Evolutionary conservation across 2,797 vertebrate species (phyloP), one percentile per base, ranked within the genome.

Genomic region (Pelodytes ibericus): DNA sequence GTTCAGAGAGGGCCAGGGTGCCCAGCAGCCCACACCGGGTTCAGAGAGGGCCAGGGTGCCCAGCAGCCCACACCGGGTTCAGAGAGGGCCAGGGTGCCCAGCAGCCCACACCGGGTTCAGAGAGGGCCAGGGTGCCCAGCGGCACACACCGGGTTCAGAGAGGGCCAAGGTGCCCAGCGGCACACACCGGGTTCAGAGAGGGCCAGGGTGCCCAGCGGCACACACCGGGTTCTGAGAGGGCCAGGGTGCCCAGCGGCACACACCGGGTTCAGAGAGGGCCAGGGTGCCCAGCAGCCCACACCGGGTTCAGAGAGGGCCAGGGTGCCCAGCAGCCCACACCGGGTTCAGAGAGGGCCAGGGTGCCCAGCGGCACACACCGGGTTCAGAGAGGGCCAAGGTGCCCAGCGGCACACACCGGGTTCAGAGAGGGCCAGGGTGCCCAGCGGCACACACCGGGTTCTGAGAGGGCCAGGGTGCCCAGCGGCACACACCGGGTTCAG

Each of bases 351-450:
- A 89, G 83, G 85, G 83, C 87, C 87, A 81, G n/a, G 85, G 80
- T 47, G 83, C 88, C 87, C 84, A 86, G 82, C 41, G 69, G 84
- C 81, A 89, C 89, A 88, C 83, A 84, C 86, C 86, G 87, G 86
- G 85, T 84, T 83, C 81, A 81, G 81, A 86, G 78, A 85, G 81
- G 82, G 80, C 81, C n/a, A n/a, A n/a, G n/a, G n/a, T n/a, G 85
- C 83, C 44, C 80, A 16, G 3, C 33, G 81, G n/a, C n/a, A n/a
- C n/a, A n/a, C 84, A 75, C 81, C 75, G 80, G 85, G 82, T 80
- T 82, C 84, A 82, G 80, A 83, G 86, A 89, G 83, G 85, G 83
- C 87, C 87, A 81, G n/a, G 85, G 80, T 47, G 83, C 88, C 87
- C 84, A 86, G 82, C 41, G 69, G 84, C 81, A 89, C 89, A 88